Evolutionary conservation across 1,140 invertebrate species (phyloP).

Genomic region (Vollenhovia emeryi): DNA sequence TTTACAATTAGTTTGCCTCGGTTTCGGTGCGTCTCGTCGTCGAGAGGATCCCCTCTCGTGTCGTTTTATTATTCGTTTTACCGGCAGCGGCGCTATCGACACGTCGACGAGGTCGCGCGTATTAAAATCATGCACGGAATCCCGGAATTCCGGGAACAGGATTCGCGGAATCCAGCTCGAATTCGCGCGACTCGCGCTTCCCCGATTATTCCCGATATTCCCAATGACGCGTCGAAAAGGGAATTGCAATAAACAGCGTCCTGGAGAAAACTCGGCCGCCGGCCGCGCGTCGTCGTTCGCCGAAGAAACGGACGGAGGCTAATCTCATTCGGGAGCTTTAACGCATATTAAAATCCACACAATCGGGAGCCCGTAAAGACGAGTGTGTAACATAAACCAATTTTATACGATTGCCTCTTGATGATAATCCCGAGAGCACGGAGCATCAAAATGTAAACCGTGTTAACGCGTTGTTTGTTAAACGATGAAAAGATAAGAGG

Average conservation of each 20-base stretch:
- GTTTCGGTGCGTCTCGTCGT: slow-evolving; percentile 20
- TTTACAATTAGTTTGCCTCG: slow-evolving; percentile 61
- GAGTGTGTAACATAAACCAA: neutral
- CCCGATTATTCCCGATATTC: neutral
- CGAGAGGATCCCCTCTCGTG: slow-evolving; percentile 12
- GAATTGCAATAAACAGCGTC: no score
- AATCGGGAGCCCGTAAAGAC: slow-evolving; percentile 55
- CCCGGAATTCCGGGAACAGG: slow-evolving; percentile 40
- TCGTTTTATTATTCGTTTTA: slow-evolving; percentile 59
- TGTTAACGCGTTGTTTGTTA: neutral
- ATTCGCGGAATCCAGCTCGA: neutral
- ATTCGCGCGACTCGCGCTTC: neutral
- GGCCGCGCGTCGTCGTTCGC: neutral
- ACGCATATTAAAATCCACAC: slow-evolving; percentile 57
- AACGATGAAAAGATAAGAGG: slow-evolving; percentile 6
- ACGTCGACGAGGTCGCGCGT: slow-evolving; percentile 13
- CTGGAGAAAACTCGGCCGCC: no score
- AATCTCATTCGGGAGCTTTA: slow-evolving; percentile 8
- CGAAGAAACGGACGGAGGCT: neutral
- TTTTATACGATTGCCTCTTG: slow-evolving; percentile 6
- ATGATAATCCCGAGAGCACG: neutral
- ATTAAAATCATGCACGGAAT: slow-evolving; percentile 67
- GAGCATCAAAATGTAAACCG: neutral
- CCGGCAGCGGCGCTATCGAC: slow-evolving; percentile 52
- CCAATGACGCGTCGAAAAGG: neutral